A percentile compares a stretch with the other conserved stretches of the same genome.
Conservation (phyloP, 1,140 invertebrate genomes). For the Drosophila funebris region DNA sequence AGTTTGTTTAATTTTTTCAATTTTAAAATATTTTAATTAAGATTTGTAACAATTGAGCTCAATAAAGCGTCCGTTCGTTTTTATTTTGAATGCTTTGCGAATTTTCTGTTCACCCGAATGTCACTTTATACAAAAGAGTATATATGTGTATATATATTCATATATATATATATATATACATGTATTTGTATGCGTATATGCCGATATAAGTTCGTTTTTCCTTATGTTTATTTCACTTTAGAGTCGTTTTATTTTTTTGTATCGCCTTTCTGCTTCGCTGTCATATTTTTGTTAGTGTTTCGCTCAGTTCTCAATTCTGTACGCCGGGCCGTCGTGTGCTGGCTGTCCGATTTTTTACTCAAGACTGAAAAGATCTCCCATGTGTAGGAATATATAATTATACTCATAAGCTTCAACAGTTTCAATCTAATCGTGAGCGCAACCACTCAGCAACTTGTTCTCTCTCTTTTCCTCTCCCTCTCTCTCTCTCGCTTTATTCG, state of each 20-base stretch:
- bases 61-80: constrained; percentile 29
- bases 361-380: constrained; percentile 19
- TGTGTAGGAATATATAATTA: constrained; percentile 20
- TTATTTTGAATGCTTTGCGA: background rate
- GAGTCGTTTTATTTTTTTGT: constrained; percentile 6
- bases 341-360: constrained; percentile 8
- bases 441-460: background rate
- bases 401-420: background rate
- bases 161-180: background rate
- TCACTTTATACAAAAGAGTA: background rate
- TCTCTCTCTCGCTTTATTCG: background rate
- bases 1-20: background rate
- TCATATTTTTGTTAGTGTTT: background rate
- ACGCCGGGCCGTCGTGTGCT: constrained; percentile 22
- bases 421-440: background rate
- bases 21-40: background rate
- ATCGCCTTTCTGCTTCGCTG: constrained; percentile 19
- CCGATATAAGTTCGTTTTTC: constrained; percentile 12
- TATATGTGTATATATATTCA: background rate
- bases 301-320: constrained; percentile 3
- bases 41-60: constrained; percentile 45
- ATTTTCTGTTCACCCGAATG: constrained; percentile 4
- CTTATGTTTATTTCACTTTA: background rate
- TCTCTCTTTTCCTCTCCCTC: background rate
- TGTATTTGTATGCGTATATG: background rate